These are phyloP conservation scores for Pomacea canaliculata DNA, from an alignment of 2,888 invertebrate species.

Conservation along the genomic window DNA sequence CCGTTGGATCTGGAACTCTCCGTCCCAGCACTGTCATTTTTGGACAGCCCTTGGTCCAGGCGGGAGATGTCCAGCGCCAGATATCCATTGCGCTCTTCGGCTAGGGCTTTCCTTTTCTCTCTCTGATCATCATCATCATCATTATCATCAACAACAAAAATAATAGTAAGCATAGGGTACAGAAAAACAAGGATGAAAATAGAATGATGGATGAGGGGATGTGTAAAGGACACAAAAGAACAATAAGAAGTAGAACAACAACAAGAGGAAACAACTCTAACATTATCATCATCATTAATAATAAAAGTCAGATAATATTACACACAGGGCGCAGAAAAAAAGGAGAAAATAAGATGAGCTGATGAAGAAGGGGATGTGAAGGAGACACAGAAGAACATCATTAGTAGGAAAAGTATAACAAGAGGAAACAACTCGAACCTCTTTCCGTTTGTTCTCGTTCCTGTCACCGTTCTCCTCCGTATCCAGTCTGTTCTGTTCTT, in stretches of 20 bases:
- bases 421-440: background rate
- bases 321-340: too few species aligned
- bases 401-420: too few species aligned
- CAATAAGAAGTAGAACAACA: too few species aligned
- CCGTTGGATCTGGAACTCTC: conserved; percentile 19
- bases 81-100: background rate
- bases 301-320: too few species aligned
- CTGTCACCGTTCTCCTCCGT: background rate
- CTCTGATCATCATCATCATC: background rate
- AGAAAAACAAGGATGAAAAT: background rate
- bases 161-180: background rate
- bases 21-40: background rate
- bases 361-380: too few species aligned
- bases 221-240: background rate
- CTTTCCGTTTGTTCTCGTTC: conserved; percentile 5
- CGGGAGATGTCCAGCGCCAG: conserved; percentile 20
- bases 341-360: too few species aligned
- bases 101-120: conserved; percentile 8
- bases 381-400: too few species aligned
- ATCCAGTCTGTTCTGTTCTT: conserved; percentile 23
- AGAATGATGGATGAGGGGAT: background rate
- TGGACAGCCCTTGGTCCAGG: background rate
- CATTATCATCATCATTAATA: too few species aligned
- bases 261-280: too few species aligned
- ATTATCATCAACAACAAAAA: background rate